Conservation (phyloP, 2,113 vertebrate genomes). For the Syngnathus scovelli region DNA sequence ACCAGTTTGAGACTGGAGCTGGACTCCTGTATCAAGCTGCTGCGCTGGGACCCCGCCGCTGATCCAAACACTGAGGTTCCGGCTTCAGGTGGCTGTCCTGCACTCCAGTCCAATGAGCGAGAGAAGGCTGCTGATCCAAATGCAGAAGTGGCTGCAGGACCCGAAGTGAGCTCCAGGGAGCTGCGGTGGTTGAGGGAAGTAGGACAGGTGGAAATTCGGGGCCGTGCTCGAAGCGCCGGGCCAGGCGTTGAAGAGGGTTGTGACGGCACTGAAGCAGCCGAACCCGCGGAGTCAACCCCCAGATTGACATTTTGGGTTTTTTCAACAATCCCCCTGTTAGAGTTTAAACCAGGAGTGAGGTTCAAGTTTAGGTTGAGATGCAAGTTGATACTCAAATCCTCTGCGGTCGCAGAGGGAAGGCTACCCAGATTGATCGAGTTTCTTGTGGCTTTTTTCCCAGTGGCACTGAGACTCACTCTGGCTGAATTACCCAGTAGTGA, state of each 20-base stretch:
- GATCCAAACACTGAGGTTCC: constrained; percentile 43
- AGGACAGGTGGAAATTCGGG: constrained; percentile 76
- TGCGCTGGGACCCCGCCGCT: constrained; percentile 58
- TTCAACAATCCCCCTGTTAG: constrained; percentile 44
- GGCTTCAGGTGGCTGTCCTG: constrained; percentile 39
- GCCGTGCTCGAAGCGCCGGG: constrained; percentile 69
- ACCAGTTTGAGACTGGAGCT: constrained; percentile 55
- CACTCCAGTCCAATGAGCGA: constrained; percentile 70
- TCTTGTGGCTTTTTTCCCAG: constrained; percentile 66
- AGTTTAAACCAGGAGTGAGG: constrained; percentile 62
- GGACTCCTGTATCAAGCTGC: constrained; percentile 56
- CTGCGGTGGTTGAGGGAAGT: constrained; percentile 69
- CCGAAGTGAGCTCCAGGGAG: constrained; percentile 67
- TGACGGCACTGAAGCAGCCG: constrained; percentile 52
- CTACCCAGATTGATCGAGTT: constrained; percentile 77
- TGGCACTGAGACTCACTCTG: constrained; percentile 62
- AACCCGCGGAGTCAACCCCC: constrained; percentile 48
- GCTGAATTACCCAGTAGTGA: constrained; percentile 70
- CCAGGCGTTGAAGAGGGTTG: constrained; percentile 53
- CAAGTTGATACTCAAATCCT: constrained; percentile 72
- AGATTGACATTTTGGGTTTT: constrained; percentile 50
- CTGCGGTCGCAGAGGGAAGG: constrained; percentile 73
- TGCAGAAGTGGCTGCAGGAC: constrained; percentile 32
- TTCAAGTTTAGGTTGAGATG: constrained; percentile 74
- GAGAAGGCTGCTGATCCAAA: constrained; percentile 63